phyloP scores from a whole-genome alignment of 2,113 vertebrate species.

The Taxidea taxus region DNA sequence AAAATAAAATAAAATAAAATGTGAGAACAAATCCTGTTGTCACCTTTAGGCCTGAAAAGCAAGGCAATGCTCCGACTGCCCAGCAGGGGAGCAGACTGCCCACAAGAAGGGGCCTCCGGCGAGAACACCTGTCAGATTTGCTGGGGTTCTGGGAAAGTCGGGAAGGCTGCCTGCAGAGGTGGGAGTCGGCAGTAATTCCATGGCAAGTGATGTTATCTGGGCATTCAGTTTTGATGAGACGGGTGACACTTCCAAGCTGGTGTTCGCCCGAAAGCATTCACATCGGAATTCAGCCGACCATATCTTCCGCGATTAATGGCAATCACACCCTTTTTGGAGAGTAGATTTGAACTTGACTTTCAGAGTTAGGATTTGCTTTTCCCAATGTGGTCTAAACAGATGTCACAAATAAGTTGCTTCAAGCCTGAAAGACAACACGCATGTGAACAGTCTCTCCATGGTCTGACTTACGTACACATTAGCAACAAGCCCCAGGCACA shows the following conservation, averaged over 20 bases:
- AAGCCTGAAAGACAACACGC: background rate
- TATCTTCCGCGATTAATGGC: background rate
- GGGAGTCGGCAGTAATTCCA: background rate
- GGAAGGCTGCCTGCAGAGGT: background rate
- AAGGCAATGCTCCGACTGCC: background rate
- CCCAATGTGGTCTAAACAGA: background rate
- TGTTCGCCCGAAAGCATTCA: background rate
- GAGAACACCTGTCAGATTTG: background rate
- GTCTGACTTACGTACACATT: rapidly evolving
- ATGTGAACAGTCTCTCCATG: rapidly evolving
- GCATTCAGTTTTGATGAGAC: background rate
- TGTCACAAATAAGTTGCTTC: background rate
- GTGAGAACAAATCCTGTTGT: too few relatives aligned
- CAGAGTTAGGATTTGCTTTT: background rate
- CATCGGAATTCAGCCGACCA: background rate
- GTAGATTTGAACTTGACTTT: background rate
- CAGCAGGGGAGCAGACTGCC: conserved; percentile 62
- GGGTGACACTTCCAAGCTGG: background rate
- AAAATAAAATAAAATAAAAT: too few relatives aligned
- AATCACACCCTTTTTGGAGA: background rate
- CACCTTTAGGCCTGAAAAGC: background rate
- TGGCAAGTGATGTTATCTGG: background rate
- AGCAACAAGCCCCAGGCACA: too few relatives aligned
- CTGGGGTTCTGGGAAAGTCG: rapidly evolving
- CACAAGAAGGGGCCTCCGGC: background rate